These are phyloP conservation scores for Cryptomyrus ogoouensis DNA, from an alignment of 2,113 vertebrate species.

Conservation along the genomic window DNA sequence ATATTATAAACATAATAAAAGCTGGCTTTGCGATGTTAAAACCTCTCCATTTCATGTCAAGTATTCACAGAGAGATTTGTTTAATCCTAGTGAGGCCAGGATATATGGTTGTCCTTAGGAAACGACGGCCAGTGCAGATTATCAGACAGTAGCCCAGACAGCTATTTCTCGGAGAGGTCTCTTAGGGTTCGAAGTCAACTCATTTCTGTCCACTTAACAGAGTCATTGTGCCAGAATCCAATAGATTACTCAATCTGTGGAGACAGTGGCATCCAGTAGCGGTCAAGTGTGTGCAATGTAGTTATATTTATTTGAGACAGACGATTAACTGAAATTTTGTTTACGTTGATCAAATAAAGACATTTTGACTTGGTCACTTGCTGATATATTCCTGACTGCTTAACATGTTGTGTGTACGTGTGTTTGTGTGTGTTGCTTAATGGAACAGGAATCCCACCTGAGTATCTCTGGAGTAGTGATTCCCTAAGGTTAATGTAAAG, in stretches of 20 bases:
- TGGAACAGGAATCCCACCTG: not conserved
- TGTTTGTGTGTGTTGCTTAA: not conserved
- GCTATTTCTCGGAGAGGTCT: not conserved
- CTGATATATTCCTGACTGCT: not conserved
- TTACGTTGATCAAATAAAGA: not conserved
- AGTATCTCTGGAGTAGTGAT: not conserved
- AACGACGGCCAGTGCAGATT: conserved; percentile 16
- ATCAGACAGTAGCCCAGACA: conserved; percentile 29
- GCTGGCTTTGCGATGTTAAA: not conserved
- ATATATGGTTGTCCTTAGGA: conserved; percentile 1
- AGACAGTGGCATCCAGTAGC: not conserved
- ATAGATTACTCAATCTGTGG: not conserved
- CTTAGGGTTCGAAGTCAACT: not conserved
- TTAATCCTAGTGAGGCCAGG: conserved; percentile 23
- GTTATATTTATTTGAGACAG: not conserved
- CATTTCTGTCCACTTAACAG: not conserved
- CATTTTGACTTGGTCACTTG: not conserved
- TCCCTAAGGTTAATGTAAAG: not conserved
- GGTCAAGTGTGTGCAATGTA: not conserved
- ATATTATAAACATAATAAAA: not conserved
- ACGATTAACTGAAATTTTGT: not conserved
- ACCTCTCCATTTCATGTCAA: not conserved
- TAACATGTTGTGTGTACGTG: not conserved
- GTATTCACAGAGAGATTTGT: conserved; percentile 1
- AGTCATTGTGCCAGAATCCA: not conserved